Conservation (phyloP, 1,140 invertebrate genomes). For the Halictus rubicundus region DNA sequence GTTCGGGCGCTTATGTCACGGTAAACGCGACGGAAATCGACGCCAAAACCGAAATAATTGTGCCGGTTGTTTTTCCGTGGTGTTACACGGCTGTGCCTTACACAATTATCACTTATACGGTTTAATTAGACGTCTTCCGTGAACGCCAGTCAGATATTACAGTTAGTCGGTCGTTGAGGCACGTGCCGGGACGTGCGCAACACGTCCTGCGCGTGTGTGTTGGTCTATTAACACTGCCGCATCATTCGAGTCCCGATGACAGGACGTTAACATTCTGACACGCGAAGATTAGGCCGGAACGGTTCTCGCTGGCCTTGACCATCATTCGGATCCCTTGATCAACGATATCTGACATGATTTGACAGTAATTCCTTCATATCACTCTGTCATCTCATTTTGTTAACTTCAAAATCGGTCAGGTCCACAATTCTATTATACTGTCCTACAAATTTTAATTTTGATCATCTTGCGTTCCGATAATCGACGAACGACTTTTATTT, state of each 20-base stretch:
- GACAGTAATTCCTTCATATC: background rate
- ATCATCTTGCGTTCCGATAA: no score
- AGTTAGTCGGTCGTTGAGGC: slow-evolving; percentile 49
- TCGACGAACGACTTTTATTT: no score
- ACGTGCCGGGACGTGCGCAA: slow-evolving; percentile 31
- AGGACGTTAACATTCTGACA: background rate
- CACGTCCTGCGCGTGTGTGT: background rate
- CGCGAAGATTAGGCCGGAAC: background rate
- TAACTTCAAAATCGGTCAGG: no score
- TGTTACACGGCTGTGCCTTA: slow-evolving; percentile 5
- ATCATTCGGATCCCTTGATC: background rate
- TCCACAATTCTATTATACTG: no score
- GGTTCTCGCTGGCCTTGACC: slow-evolving; percentile 2
- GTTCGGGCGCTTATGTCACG: background rate
- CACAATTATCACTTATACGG: slow-evolving; percentile 23
- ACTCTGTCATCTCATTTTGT: background rate
- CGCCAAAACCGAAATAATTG: slow-evolving; percentile 15
- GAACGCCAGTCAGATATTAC: slow-evolving; percentile 46
- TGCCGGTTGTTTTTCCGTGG: slow-evolving; percentile 16
- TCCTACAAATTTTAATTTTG: no score
- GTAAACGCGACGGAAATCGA: background rate
- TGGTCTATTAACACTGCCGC: background rate
- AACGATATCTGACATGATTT: background rate
- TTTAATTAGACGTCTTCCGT: slow-evolving; percentile 55
- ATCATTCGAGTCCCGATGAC: background rate